phyloP scores from a whole-genome alignment of 2,888 invertebrate species.

The Agonopterix heracliana region DNA sequence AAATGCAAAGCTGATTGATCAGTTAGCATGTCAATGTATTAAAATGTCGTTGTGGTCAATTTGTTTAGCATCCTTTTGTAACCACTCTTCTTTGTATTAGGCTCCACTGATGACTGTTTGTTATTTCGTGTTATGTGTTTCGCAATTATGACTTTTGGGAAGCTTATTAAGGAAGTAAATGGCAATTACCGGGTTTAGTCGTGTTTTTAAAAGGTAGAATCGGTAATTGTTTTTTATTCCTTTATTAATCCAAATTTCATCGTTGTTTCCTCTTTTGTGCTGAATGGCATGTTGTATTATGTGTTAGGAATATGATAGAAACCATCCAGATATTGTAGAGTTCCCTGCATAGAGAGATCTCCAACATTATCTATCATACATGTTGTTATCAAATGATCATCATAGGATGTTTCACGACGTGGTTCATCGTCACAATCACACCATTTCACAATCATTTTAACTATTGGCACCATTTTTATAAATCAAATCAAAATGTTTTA shows the following conservation, averaged over 20 bases:
- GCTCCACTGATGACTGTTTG: slow-evolving; percentile 47
- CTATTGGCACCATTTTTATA: slow-evolving; percentile 44
- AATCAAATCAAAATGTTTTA: slow-evolving; percentile 32
- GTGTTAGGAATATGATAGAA: slow-evolving; percentile 39
- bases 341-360: too few species aligned
- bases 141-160: slow-evolving; percentile 25
- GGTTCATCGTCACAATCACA: neutral
- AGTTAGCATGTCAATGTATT: too few species aligned
- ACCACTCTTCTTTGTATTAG: slow-evolving; percentile 51
- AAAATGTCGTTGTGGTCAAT: slow-evolving; percentile 2
- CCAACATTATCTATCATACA: too few species aligned
- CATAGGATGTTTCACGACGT: too few species aligned
- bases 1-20: too few species aligned
- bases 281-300: slow-evolving; percentile 64
- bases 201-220: too few species aligned
- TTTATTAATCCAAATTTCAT: slow-evolving; percentile 16
- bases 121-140: slow-evolving; percentile 30
- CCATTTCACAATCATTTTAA: slow-evolving; percentile 15
- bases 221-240: neutral
- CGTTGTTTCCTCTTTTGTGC: slow-evolving; percentile 20
- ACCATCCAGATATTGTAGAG: neutral
- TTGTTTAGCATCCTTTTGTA: slow-evolving; percentile 28
- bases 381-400: too few species aligned
- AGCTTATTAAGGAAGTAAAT: neutral
- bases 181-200: too few species aligned